phyloP scores from a whole-genome alignment of 2,888 invertebrate genomes.

The Ennomos quercinarius region DNA sequence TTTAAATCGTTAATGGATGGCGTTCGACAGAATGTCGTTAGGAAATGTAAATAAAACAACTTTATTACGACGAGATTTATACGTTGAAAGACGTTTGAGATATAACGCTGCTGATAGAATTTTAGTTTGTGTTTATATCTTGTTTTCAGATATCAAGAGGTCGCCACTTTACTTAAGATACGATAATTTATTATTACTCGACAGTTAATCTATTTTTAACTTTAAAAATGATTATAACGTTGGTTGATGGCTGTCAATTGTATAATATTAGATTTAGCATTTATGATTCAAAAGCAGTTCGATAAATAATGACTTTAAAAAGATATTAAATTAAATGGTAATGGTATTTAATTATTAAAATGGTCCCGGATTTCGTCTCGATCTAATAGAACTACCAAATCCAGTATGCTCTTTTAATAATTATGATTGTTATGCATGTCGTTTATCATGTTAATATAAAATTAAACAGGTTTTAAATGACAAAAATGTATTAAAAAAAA shows the following conservation, averaged over 20 bases:
- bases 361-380: no score
- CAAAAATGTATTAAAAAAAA: background rate
- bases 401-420: no score
- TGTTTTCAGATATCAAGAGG: constrained; percentile 6
- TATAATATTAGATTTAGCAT: no score
- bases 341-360: no score
- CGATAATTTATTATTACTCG: constrained; percentile 3
- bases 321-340: no score
- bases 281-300: no score
- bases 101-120: constrained; percentile 19
- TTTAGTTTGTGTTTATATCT: constrained; percentile 14
- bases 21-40: constrained; percentile 34
- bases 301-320: no score
- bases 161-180: constrained; percentile 3
- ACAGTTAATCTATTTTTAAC: background rate
- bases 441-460: no score
- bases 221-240: background rate
- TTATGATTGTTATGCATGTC: no score
- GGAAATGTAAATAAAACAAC: constrained; percentile 37
- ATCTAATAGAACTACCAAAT: no score
- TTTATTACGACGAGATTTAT: constrained; percentile 34
- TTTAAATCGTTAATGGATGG: constrained; percentile 36
- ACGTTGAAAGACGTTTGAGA: constrained; percentile 28
- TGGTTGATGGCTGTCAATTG: no score
- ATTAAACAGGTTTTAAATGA: no score